These are phyloP conservation scores for Dioctria linearis DNA, from an alignment of 2,888 invertebrate genomes.

Conservation along the genomic window DNA sequence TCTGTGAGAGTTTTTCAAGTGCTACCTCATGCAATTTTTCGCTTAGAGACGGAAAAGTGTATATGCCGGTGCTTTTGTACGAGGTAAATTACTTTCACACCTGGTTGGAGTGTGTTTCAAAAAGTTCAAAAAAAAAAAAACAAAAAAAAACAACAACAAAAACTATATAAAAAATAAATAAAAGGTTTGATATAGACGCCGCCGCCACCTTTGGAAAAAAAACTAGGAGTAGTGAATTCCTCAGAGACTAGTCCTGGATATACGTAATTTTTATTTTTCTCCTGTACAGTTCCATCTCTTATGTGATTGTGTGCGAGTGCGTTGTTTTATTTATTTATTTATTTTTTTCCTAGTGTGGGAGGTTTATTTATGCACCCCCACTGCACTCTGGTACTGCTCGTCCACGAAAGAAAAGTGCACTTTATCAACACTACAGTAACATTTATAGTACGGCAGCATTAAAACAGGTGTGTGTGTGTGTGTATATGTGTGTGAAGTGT, in stretches of 20 bases:
- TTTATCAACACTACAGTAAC: constrained; percentile 13
- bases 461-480: background rate
- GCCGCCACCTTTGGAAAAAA: constrained; percentile 7
- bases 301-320: too few species aligned
- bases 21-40: constrained; percentile 48
- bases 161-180: background rate
- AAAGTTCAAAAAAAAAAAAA: constrained; percentile 14
- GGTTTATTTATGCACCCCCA: too few species aligned
- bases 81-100: constrained; percentile 51
- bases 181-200: constrained; percentile 12
- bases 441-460: background rate
- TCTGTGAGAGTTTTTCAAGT: constrained; percentile 44
- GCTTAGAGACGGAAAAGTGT: constrained; percentile 37
- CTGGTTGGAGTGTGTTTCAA: constrained; percentile 45
- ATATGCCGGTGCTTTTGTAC: constrained; percentile 47
- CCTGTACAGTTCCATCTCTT: too few species aligned
- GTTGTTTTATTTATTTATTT: too few species aligned
- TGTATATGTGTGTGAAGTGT: background rate
- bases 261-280: constrained; percentile 6
- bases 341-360: too few species aligned
- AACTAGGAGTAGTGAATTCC: constrained; percentile 25
- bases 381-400: background rate
- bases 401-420: background rate
- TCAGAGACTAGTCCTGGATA: constrained; percentile 34
- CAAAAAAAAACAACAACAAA: background rate